Conservation (phyloP, 2,888 invertebrate genomes). For the Lamellibrachia satsuma region DNA sequence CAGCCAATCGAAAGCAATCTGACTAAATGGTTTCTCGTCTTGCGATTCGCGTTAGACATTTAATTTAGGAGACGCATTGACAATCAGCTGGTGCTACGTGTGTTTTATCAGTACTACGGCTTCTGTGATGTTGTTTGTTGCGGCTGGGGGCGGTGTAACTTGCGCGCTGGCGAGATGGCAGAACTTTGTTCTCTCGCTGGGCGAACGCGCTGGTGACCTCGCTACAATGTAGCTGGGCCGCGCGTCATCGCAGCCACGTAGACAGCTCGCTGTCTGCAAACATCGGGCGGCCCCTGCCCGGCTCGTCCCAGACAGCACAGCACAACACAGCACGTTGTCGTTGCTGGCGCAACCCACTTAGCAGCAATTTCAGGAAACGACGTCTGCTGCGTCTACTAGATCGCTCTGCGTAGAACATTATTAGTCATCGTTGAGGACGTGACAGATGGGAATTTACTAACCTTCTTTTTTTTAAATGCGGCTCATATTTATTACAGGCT, state of each 20-base stretch:
- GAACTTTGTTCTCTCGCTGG: not conserved
- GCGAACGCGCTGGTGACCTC: not conserved
- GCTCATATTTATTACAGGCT: not conserved
- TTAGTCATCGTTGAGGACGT: not conserved
- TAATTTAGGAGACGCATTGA: not conserved
- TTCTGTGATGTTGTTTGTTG: not conserved
- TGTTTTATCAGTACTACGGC: not conserved
- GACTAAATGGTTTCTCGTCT: not conserved
- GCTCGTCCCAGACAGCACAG: not conserved
- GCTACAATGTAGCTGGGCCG: not conserved
- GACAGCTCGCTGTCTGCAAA: not conserved
- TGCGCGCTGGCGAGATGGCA: not conserved
- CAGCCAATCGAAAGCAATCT: not conserved
- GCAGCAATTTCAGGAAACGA: not conserved
- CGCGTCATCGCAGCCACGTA: slow-evolving; percentile 1
- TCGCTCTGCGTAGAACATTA: not conserved
- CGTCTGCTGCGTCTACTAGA: not conserved
- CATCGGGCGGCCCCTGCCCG: not conserved
- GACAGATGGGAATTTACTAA: not conserved
- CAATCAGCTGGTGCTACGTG: not conserved
- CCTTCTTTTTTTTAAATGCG: not conserved
- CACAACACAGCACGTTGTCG: not conserved
- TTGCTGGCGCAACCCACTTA: not conserved
- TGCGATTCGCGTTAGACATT: not conserved
- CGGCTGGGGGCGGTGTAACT: not conserved